A percentile compares a stretch with the other conserved stretches of the same genome.
Evolutionary conservation across 2,113 vertebrate species (phyloP).

Genomic region (Bucco capensis): DNA sequence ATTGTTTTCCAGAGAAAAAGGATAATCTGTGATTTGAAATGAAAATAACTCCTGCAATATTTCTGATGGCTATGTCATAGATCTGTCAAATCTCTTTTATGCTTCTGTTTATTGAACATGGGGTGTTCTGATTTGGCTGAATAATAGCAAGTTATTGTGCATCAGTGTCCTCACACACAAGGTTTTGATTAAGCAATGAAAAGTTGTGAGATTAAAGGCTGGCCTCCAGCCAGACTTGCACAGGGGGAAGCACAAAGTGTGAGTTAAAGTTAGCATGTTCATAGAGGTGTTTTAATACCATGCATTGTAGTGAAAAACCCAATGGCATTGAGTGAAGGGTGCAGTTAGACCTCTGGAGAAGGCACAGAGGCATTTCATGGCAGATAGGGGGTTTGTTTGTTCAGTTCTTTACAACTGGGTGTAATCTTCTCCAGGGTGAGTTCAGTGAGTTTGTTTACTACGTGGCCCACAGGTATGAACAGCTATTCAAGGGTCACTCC

Average conservation of each 20-base stretch:
- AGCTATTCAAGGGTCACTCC: neutral
- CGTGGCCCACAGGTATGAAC: neutral
- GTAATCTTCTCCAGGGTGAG: neutral
- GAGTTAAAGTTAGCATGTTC: neutral
- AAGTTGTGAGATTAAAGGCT: neutral
- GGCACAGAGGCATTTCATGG: neutral
- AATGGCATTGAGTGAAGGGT: neutral
- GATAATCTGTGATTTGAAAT: neutral
- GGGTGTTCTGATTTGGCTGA: constrained; percentile 52
- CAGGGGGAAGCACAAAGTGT: neutral
- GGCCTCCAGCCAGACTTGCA: neutral
- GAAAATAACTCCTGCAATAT: constrained; percentile 19
- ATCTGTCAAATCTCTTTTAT: constrained; percentile 27
- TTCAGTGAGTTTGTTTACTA: neutral
- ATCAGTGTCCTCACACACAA: constrained; percentile 30
- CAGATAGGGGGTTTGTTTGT: neutral
- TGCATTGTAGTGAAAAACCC: neutral
- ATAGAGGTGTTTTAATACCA: neutral
- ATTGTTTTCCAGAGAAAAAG: constrained; percentile 3
- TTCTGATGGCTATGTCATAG: neutral
- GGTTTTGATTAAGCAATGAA: constrained; percentile 45
- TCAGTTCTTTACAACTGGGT: neutral
- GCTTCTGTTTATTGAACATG: neutral
- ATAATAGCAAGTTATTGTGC: neutral
- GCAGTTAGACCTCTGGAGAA: neutral